Conservation (phyloP, 2,113 vertebrate species). For the Sterna hirundo region DNA sequence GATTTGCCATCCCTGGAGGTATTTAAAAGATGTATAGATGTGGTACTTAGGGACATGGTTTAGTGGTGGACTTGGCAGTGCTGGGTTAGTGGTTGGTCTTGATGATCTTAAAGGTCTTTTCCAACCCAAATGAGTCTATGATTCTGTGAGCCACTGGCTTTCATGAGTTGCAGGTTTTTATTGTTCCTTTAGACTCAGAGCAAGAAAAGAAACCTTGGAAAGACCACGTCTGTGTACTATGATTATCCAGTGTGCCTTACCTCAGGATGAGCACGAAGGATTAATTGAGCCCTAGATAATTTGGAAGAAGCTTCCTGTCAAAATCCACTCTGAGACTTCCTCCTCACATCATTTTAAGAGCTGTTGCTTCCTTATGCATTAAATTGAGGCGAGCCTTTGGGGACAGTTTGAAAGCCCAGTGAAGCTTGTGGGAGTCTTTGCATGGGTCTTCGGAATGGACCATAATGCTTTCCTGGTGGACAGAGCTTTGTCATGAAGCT, state of each 20-base stretch:
- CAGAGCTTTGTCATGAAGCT: background rate
- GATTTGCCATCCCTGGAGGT: background rate
- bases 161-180: background rate
- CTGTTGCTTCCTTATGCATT: background rate
- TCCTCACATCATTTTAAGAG: background rate
- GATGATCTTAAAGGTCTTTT: background rate
- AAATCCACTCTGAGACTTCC: background rate
- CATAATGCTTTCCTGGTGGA: background rate
- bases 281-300: background rate
- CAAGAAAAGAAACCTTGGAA: background rate
- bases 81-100: background rate
- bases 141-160: background rate
- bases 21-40: background rate
- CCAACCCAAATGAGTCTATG: background rate
- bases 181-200: background rate
- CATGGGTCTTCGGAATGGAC: background rate
- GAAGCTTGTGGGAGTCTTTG: background rate
- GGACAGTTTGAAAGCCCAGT: background rate
- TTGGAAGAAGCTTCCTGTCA: background rate
- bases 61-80: background rate
- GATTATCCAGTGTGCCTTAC: background rate
- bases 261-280: background rate
- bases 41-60: background rate
- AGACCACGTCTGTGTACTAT: accelerated
- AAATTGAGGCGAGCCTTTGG: background rate